These are phyloP conservation scores for Ispidina picta DNA, from an alignment of 2,797 vertebrate genomes.

Conservation along the genomic window DNA sequence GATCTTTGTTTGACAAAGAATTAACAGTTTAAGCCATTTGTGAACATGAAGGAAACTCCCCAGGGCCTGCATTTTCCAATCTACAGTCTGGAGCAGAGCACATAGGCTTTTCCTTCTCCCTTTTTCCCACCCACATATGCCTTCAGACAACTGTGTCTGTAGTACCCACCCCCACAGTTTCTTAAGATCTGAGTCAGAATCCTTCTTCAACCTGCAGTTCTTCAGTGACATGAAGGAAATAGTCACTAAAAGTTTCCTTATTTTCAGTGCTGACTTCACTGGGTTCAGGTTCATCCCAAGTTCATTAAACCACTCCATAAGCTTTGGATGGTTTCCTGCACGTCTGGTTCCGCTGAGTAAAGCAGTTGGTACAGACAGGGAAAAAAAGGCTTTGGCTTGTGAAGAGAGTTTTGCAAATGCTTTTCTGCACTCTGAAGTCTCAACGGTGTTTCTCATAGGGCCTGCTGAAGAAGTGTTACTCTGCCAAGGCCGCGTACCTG, in stretches of 20 bases:
- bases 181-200: not conserved
- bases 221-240: not conserved
- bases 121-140: not conserved
- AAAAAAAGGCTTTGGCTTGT: not conserved
- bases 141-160: not conserved
- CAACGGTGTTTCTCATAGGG: conserved; percentile 60
- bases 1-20: not conserved
- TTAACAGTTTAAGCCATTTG: not conserved
- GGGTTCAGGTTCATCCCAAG: not conserved
- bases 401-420: not conserved
- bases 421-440: not conserved
- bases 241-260: not conserved
- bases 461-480: conserved; percentile 86
- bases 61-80: not conserved
- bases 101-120: not conserved
- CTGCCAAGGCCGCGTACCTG: conserved; percentile 84
- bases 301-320: not conserved
- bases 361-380: not conserved
- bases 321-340: not conserved
- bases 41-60: not conserved
- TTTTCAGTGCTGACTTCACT: not conserved
- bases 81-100: not conserved
- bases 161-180: not conserved
- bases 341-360: not conserved
- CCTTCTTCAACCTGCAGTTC: not conserved